These are phyloP conservation scores for Caenorhabditis doughertyi DNA, from an alignment of 2,888 invertebrate genomes.

Conservation along the genomic window DNA sequence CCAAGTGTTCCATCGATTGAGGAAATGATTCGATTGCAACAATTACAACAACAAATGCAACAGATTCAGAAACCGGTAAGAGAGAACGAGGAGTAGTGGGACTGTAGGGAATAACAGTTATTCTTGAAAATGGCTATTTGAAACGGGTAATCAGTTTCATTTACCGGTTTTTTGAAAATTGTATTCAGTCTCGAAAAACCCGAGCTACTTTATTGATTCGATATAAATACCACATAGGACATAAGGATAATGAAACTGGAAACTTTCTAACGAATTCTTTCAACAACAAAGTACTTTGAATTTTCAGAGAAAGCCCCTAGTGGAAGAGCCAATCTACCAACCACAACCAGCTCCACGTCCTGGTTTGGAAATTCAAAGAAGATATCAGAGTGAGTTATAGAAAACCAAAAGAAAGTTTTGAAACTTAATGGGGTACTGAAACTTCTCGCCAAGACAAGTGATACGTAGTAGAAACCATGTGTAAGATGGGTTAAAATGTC, in stretches of 20 bases:
- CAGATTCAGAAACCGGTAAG: conserved; percentile 29
- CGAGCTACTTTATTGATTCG: too few species aligned
- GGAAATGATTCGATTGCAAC: conserved; percentile 49
- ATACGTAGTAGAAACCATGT: too few species aligned
- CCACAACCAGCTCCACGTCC: conserved; percentile 26
- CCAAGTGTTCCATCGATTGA: conserved; percentile 39
- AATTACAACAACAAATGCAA: too few species aligned
- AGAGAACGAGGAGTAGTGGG: too few species aligned
- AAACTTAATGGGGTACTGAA: not conserved
- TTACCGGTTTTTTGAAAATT: not conserved
- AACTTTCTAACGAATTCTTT: too few species aligned
- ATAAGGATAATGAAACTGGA: too few species aligned
- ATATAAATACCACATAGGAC: too few species aligned
- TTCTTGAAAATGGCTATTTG: too few species aligned
- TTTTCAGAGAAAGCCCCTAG: conserved; percentile 25
- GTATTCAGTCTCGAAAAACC: too few species aligned
- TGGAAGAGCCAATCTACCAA: conserved; percentile 30
- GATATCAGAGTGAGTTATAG: conserved; percentile 32
- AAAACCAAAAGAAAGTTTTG: not conserved
- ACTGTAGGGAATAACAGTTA: too few species aligned
- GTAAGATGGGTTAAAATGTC: too few species aligned
- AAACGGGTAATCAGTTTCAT: not conserved
- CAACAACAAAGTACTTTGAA: too few species aligned
- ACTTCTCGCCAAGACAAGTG: not conserved
- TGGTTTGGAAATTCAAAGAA: conserved; percentile 26